Conservation (phyloP, 2,113 vertebrate genomes). For the Copsychus sechellarum region DNA sequence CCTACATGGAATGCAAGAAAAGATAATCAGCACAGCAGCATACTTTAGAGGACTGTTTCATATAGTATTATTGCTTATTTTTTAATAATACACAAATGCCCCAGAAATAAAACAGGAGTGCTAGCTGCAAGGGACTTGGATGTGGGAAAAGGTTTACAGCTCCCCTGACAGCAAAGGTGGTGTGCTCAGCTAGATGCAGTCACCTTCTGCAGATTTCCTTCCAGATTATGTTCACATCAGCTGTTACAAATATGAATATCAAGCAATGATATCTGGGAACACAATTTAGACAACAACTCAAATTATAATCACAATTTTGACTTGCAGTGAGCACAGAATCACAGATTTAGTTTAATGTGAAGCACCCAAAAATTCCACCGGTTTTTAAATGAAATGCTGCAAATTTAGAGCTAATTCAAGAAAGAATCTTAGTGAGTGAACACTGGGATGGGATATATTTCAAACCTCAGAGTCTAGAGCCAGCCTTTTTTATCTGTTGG, state of each 20-base stretch:
- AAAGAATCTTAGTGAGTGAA: neutral
- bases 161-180: neutral
- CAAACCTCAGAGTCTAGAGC: neutral
- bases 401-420: neutral
- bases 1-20: neutral
- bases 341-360: neutral
- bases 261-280: neutral
- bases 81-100: slow-evolving; percentile 1
- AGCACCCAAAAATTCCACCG: neutral
- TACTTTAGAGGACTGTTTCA: neutral
- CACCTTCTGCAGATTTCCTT: neutral
- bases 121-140: neutral
- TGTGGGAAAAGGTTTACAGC: neutral
- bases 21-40: slow-evolving; percentile 2
- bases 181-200: neutral
- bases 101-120: neutral
- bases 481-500: neutral
- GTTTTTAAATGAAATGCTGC: neutral
- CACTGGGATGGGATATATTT: neutral
- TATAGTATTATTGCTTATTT: neutral
- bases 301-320: neutral
- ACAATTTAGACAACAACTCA: neutral
- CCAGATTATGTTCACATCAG: neutral
- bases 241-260: neutral
- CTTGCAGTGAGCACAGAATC: neutral